phyloP scores from a whole-genome alignment of 1,140 invertebrate genomes.

The Pogonognathellus flavescens region DNA sequence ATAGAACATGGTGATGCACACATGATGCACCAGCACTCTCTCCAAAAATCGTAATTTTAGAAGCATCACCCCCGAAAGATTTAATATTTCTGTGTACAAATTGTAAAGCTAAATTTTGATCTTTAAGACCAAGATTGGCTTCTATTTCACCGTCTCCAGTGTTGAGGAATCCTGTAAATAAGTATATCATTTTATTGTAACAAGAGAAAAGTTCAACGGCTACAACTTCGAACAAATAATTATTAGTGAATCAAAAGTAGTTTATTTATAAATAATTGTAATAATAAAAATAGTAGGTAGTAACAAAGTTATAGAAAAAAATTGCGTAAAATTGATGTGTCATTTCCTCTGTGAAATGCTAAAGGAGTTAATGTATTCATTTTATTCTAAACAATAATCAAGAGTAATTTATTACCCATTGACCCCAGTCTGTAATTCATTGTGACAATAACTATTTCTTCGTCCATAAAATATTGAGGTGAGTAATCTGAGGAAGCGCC shows the following conservation, averaged over 20 bases:
- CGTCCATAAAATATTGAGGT: slow-evolving; percentile 55
- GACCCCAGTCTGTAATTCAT: slow-evolving; percentile 51
- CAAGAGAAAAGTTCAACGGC: too few species aligned
- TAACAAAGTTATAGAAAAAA: too few species aligned
- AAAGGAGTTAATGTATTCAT: too few species aligned
- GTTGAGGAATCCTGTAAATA: slow-evolving; percentile 61
- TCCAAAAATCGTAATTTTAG: not conserved
- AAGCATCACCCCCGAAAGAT: slow-evolving; percentile 25
- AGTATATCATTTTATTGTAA: too few species aligned
- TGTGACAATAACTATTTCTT: slow-evolving; percentile 47
- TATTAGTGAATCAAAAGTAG: too few species aligned
- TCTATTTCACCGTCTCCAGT: slow-evolving; percentile 38
- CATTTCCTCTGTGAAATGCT: too few species aligned
- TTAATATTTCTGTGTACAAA: slow-evolving; percentile 49
- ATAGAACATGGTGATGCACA: not conserved
- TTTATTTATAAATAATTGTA: not conserved
- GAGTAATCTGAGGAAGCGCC: slow-evolving; percentile 11
- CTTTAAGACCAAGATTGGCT: slow-evolving; percentile 52
- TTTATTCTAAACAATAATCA: too few species aligned
- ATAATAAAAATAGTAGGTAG: too few species aligned
- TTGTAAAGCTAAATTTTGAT: slow-evolving; percentile 37
- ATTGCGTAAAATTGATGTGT: too few species aligned
- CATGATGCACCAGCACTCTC: not conserved
- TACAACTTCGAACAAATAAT: too few species aligned
- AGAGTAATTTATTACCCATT: slow-evolving; percentile 25